Percentiles rank a stretch among this genome's conserved stretches.
Evolutionary conservation across 2,113 vertebrate genomes (phyloP).

Genomic region (Stigmatopora nigra): DNA sequence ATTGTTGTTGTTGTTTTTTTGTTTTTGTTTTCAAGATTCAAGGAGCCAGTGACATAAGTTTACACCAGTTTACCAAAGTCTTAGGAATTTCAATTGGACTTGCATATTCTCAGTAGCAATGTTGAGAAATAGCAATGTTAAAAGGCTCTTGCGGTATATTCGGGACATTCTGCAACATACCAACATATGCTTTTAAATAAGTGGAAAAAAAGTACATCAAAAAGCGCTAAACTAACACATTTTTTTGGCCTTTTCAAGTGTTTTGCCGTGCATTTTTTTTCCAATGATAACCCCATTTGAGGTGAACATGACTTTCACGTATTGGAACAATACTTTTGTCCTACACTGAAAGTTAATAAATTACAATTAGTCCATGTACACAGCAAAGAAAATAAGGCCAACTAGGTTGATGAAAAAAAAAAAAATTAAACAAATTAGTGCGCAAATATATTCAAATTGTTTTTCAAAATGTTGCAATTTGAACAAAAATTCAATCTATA

Average conservation of each 20-base stretch:
- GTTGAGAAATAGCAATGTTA: constrained; percentile 1
- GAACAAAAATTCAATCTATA: no score
- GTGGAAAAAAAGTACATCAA: background rate
- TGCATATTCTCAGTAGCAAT: constrained; percentile 3
- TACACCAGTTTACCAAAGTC: constrained; percentile 4
- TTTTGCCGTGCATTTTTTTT: background rate
- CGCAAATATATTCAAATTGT: no score
- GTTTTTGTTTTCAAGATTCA: constrained; percentile 29
- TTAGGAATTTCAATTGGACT: background rate
- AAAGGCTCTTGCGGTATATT: background rate
- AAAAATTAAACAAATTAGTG: no score
- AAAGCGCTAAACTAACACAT: background rate
- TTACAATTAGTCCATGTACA: no score
- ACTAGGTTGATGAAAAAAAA: no score
- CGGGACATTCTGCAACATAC: constrained; percentile 8
- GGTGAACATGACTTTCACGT: constrained; percentile 6
- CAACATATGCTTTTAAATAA: background rate
- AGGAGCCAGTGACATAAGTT: constrained; percentile 40
- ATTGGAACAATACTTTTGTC: background rate
- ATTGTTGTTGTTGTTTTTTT: constrained; percentile 16
- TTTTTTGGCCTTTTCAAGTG: constrained; percentile 1
- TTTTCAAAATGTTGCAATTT: no score
- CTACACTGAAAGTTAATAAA: no score
- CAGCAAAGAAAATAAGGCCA: no score
- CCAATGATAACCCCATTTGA: background rate